Conservation (phyloP, 2,113 vertebrate species). For the Lonchura striata region DNA sequence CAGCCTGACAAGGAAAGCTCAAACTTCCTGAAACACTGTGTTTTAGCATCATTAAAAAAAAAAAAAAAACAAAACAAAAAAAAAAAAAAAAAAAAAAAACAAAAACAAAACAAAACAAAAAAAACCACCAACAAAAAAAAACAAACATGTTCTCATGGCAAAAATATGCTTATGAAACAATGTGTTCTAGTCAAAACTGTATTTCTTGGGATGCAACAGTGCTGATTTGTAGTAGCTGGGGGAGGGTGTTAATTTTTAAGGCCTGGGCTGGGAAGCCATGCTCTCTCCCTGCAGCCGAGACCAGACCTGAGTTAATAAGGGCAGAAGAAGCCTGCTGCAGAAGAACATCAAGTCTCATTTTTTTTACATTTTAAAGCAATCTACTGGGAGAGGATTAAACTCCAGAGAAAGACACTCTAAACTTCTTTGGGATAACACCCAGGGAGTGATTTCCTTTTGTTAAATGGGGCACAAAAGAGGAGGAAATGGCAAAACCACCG, state of each 20-base stretch:
- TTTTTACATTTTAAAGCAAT: neutral
- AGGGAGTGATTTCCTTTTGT: neutral
- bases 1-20: neutral
- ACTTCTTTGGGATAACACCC: neutral
- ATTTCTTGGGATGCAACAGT: neutral
- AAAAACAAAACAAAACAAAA: too few species aligned
- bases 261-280: neutral
- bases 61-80: too few species aligned
- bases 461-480: neutral
- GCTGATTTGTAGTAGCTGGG: neutral
- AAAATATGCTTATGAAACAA: neutral
- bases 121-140: too few species aligned
- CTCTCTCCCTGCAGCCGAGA: neutral
- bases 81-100: too few species aligned
- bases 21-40: neutral
- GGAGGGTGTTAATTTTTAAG: neutral
- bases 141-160: neutral
- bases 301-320: neutral
- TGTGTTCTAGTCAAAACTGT: neutral
- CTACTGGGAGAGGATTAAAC: neutral
- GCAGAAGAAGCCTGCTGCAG: neutral
- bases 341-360: neutral
- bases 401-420: neutral
- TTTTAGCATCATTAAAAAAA: neutral
- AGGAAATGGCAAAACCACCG: neutral